Base-by-base conservation (phyloP, 2,113 vertebrate genomes). In the Steatornis caripensis region DNA sequence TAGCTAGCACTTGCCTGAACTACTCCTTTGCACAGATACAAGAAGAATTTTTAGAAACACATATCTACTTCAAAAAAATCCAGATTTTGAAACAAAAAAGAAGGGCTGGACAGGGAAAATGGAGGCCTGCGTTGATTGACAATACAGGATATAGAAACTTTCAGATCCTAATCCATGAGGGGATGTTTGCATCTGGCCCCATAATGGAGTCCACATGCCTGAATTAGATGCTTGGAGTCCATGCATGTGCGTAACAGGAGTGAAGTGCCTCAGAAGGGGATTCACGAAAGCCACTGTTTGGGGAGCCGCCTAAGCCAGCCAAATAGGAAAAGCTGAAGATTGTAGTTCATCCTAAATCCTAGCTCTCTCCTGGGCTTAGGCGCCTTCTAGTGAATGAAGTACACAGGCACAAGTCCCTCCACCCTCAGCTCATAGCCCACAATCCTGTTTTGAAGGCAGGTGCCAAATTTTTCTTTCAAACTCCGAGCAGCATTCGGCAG, bases 201-300 rank as follows among this genome's bases (percentile, higher is more conserved):
- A n/a, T 90, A 95, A 93, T 66, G 69, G 69, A 87, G 55, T 79
- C 87, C 95, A 94, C 77, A 60, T 93, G 89, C 57, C 89, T 45
- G 53, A 68, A 84, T 82, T 29, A 78, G 80, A 66, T 54, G 91
- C 72, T 0, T 11, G 60, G 49, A 60, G 68, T 87, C 79, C 43
- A 6, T 10, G 18, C 32, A 4, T 11, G 32, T 64, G 61, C 10
- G 2, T 66, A 74, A 86, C 23, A 22, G n/a, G 69, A 90, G 41
- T 62, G 78, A 60, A 91, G 78, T 48, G 74, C 82, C 70, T 91
- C 1, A 0, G 36, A 94, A 46, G 8, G 36, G 84, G 54, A 96
- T 91, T 96, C 90, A 80, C 75, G 61, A 66, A 91, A 93, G 82
- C 85, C 45, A 69, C 87, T 87, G 53, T 93, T 65, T 77, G 62